Evolutionary conservation across 2,113 vertebrate species (phyloP).

Genomic region (Coracopsis vasa): DNA sequence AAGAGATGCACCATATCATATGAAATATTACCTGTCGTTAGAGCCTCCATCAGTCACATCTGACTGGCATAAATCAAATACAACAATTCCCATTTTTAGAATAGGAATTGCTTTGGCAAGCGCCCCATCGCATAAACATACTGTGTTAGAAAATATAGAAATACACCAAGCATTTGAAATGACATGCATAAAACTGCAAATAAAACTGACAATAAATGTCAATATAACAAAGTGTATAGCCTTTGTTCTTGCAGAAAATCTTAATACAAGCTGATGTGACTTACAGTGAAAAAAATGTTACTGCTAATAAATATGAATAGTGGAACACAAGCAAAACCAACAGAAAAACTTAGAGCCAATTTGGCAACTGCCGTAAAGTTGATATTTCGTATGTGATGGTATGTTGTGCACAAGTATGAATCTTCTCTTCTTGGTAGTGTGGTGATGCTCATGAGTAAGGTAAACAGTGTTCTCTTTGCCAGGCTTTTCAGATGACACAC

Average conservation of each 20-base stretch:
- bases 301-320: not conserved
- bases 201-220: conserved; percentile 25
- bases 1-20: not conserved
- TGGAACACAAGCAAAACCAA: not conserved
- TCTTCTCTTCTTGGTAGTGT: not conserved
- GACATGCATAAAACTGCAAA: not conserved
- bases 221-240: not conserved
- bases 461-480: not conserved
- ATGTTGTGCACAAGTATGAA: not conserved
- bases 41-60: not conserved
- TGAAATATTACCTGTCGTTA: not conserved
- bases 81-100: not conserved
- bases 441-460: not conserved
- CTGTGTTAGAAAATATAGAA: not conserved
- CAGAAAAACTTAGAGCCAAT: not conserved
- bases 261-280: not conserved
- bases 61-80: not conserved
- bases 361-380: not conserved
- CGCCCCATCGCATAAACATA: not conserved
- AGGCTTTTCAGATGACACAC: not conserved
- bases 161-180: not conserved
- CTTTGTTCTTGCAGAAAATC: not conserved
- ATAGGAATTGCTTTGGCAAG: not conserved
- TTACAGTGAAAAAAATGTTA: not conserved
- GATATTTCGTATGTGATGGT: not conserved